phyloP scores from a whole-genome alignment of 2,797 vertebrate species.

The Bucorvus abyssinicus region DNA sequence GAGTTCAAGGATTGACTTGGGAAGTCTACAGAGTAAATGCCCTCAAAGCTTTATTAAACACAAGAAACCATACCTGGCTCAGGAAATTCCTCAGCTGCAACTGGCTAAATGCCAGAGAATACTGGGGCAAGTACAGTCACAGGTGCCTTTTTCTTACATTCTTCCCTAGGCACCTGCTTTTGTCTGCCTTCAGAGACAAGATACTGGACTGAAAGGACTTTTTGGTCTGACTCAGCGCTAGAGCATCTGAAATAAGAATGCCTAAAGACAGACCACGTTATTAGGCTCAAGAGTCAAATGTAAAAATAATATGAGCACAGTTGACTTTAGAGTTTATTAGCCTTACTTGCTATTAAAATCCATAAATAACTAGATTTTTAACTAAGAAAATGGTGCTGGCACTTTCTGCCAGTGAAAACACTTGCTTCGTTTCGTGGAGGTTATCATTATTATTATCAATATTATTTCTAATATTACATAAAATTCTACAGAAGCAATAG shows the following conservation, averaged over 20 bases:
- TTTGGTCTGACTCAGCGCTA: background rate
- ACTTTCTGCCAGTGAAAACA: background rate
- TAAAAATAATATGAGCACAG: background rate
- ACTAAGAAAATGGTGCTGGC: background rate
- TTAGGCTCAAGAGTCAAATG: background rate
- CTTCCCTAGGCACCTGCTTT: background rate
- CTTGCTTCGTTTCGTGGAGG: background rate
- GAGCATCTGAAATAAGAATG: background rate
- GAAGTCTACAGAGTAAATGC: background rate
- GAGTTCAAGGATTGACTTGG: background rate
- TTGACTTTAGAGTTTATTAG: background rate
- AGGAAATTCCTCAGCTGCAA: background rate
- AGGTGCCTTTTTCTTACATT: background rate
- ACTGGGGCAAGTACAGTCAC: background rate
- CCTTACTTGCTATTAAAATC: background rate
- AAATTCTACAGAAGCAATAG: background rate
- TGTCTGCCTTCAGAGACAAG: background rate
- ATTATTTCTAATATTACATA: background rate
- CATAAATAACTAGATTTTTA: background rate
- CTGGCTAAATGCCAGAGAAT: background rate
- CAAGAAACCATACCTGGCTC: background rate
- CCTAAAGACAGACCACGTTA: background rate
- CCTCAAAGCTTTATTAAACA: background rate
- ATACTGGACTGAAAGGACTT: background rate
- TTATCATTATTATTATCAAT: background rate